These are phyloP conservation scores for Cantharis flavilabris DNA, from an alignment of 2,888 invertebrate genomes.

Conservation along the genomic window DNA sequence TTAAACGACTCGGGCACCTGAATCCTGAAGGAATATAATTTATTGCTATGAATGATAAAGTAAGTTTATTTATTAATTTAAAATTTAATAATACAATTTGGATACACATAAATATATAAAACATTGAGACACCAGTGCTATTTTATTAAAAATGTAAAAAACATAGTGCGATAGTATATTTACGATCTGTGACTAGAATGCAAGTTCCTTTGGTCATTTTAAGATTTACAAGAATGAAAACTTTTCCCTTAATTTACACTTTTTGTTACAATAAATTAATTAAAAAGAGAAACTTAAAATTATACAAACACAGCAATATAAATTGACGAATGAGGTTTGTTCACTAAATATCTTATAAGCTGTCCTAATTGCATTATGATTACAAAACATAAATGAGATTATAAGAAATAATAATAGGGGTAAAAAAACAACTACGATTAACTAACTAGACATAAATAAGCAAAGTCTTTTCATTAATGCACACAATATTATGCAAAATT, in stretches of 20 bases:
- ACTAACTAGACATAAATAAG: slow-evolving; percentile 2
- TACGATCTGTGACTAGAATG: slow-evolving; percentile 35
- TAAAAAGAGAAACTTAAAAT: background rate
- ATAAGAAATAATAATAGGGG: background rate
- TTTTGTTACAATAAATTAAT: background rate
- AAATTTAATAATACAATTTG: slow-evolving; percentile 34
- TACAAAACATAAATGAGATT: background rate
- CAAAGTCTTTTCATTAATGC: slow-evolving; percentile 1
- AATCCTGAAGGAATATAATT: too few relatives aligned
- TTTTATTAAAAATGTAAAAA: slow-evolving; percentile 33
- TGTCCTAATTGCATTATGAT: background rate
- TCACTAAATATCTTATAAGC: slow-evolving; percentile 1
- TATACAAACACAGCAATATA: background rate
- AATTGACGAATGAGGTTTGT: background rate
- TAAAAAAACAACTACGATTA: slow-evolving; percentile 1
- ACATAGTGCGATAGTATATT: slow-evolving; percentile 33
- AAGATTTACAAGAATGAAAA: slow-evolving; percentile 14
- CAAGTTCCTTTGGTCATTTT: slow-evolving; percentile 34
- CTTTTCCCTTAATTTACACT: background rate
- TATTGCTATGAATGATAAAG: background rate
- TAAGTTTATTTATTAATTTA: slow-evolving; percentile 25
- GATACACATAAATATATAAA: slow-evolving; percentile 33
- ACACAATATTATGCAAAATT: slow-evolving; percentile 2
- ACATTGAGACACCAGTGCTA: slow-evolving; percentile 33
- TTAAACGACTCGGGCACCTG: too few relatives aligned